phyloP scores from a whole-genome alignment of 1,140 invertebrate species.

The Heliconius melpomene region DNA sequence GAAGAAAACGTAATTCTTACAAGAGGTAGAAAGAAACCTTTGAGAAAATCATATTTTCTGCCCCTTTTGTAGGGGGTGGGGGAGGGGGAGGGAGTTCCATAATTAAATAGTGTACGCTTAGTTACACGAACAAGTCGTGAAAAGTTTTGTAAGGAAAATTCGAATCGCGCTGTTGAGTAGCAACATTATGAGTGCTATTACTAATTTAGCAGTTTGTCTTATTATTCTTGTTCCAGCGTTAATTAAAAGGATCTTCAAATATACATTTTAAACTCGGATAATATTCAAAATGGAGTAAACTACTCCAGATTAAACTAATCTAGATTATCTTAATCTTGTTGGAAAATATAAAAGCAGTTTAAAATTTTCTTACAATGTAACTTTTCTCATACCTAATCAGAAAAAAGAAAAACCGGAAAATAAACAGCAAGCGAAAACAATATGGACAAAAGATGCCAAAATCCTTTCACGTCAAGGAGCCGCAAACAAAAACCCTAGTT shows the following conservation, averaged over 20 bases:
- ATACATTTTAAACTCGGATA: slow-evolving; percentile 22
- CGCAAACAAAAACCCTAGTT: slow-evolving; percentile 56
- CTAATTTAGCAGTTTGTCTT: slow-evolving; percentile 61
- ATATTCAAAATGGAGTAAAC: slow-evolving; percentile 17
- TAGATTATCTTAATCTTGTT: slow-evolving; percentile 6
- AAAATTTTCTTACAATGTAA: not conserved
- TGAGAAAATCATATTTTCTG: slow-evolving; percentile 58
- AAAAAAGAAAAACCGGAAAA: not conserved
- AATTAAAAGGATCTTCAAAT: slow-evolving; percentile 48
- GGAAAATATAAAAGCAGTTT: not conserved
- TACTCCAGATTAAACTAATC: not conserved
- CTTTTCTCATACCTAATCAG: not conserved
- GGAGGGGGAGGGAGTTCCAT: slow-evolving; percentile 52
- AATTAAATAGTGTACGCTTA: slow-evolving; percentile 76
- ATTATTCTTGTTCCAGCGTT: slow-evolving; percentile 55
- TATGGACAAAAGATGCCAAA: slow-evolving; percentile 47
- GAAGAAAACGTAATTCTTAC: slow-evolving; percentile 34
- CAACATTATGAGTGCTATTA: slow-evolving; percentile 55
- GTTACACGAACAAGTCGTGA: slow-evolving; percentile 61
- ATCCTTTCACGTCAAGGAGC: slow-evolving; percentile 56
- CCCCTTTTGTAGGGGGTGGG: slow-evolving; percentile 46
- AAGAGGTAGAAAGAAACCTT: slow-evolving; percentile 52
- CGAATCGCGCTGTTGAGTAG: slow-evolving; percentile 49
- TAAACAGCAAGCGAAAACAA: slow-evolving; percentile 35
- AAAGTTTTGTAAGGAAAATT: slow-evolving; percentile 63